Base-by-base conservation (phyloP, 1,140 invertebrate genomes). In the Vanessa tameamea region DNA sequence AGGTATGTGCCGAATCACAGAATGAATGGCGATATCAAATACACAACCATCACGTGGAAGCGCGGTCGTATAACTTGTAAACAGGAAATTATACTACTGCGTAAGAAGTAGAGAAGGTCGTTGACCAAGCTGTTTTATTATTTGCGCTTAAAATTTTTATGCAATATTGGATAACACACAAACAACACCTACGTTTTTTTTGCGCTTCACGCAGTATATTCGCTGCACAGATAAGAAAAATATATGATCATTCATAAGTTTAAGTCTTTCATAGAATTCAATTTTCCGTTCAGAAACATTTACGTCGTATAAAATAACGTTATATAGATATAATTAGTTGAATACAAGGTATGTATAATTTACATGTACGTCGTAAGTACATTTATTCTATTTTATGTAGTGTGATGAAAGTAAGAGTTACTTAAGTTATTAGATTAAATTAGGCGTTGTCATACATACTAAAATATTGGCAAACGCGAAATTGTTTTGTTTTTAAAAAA, bases 61-160 rank as follows among this genome's bases (percentile, higher is more conserved):
- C 68, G 72, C 63, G 65, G 72, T 78, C 72, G 72, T 66, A 71
- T 76, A 65, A 69, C 73, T 78, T 71, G 75, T 79, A 82, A 82
- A 82, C 83, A 84, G 82, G 81, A 84, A 81, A 72, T 70, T 43
- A 66, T 72, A 69, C 63, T 64, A 69, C 64, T 43, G 51, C 65
- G 69, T 67, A 69, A 64, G 67, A 57, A 48, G 64, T 51, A 68
- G 20, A 26, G 31, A 61, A 61, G 80, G 78, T 84, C 82, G 37
- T 77, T 84, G 81, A 79, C 79, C 66, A 72, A 50, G 12, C 61
- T 68, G 48, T 63, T 70, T 70, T 51, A 50, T 63, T 70, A 43
- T 69, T 69, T 23, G 53, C 67, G 43, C 16, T 47, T 13, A 20
- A 69, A 53, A 9, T n/a, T 53, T 53, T 53, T 53, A 53, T n/a